Conservation (phyloP, 2,113 vertebrate genomes). For the Gadus macrocephalus region DNA sequence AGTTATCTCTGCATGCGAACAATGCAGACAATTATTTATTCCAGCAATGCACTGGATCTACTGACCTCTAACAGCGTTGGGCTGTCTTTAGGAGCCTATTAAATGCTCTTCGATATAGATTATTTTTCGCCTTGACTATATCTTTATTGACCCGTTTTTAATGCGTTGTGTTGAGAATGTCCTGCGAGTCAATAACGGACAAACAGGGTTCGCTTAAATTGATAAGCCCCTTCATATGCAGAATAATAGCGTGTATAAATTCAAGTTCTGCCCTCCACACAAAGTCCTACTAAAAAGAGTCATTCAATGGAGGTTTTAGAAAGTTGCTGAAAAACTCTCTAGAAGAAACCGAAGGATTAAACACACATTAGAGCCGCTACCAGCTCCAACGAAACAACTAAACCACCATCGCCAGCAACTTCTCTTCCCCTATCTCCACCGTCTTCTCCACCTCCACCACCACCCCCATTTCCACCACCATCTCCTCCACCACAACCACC, state of each 20-base stretch:
- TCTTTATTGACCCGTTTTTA: constrained; percentile 48
- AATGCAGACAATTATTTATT: constrained; percentile 51
- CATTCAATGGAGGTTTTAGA: too few relatives aligned
- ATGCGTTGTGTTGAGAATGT: constrained; percentile 26
- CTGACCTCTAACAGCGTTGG: constrained; percentile 9
- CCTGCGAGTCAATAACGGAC: constrained; percentile 49
- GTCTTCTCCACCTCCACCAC: too few relatives aligned
- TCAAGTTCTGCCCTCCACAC: background rate
- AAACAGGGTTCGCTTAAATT: constrained; percentile 49
- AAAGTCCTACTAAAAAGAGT: background rate
- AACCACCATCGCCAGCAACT: too few relatives aligned
- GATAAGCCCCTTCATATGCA: constrained; percentile 36
- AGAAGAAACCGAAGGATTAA: constrained; percentile 77
- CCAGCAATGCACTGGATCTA: constrained; percentile 36
- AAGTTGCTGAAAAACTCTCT: background rate
- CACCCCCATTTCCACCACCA: too few relatives aligned
- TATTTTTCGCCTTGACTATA: constrained; percentile 30
- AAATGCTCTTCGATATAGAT: constrained; percentile 20
- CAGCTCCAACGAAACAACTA: too few relatives aligned
- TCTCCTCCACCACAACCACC: too few relatives aligned
- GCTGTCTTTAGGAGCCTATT: constrained; percentile 1
- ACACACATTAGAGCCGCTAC: constrained; percentile 29
- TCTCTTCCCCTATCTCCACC: too few relatives aligned
- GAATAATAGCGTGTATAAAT: constrained; percentile 32
- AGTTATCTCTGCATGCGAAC: constrained; percentile 36